Base-by-base conservation (phyloP, 2,888 invertebrate genomes). In the Terebella lapidaria region DNA sequence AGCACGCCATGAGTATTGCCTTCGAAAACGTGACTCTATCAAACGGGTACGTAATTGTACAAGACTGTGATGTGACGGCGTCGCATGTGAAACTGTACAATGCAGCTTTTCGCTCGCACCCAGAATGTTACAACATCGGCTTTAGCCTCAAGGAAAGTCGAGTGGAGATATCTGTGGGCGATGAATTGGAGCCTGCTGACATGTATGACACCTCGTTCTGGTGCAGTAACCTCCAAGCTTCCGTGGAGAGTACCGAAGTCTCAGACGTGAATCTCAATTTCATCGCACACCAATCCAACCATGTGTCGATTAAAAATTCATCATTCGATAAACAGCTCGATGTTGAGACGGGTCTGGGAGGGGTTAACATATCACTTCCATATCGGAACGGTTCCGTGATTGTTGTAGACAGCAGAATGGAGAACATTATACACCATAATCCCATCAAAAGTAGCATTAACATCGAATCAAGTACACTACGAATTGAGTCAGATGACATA, bases 371-470 rank as follows among this genome's bases (percentile, higher is more conserved):
- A 4, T 51, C 55, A 3, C 1, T 61, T 15, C 58, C 61, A 15
- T 25, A 28, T 20, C 15, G 27, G 10, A 45, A 55, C 25, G 58
- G 61, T 2, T 46, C 28, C 2, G 24, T 61, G 3, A 18, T 27
- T 26, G 58, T 61, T 3, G 27, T 30, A n/a, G 26, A 56, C 35
- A 53, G 46, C 22, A 18, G 29, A 1, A 59, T 62, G 30, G 28
- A 35, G 10, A 27, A 56, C 18, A 46, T 46, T 1, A 26, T 59
- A 3, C 62, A 62, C 29, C 56, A 45, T 45, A 56, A 62, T 28
- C 59, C 62, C 27, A 59, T 62, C 20, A 27, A 46, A 2, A 62
- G 62, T 47, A 56, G 53, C 10, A 56, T 62, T 3, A 62, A 59
- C 35, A 62, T 62, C 10, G 62, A 62, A 29, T 51, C 56, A 10